Evolutionary conservation across 2,888 invertebrate genomes (phyloP), one percentile per base, ranked within the genome.

Genomic region (Atrina japonica): DNA sequence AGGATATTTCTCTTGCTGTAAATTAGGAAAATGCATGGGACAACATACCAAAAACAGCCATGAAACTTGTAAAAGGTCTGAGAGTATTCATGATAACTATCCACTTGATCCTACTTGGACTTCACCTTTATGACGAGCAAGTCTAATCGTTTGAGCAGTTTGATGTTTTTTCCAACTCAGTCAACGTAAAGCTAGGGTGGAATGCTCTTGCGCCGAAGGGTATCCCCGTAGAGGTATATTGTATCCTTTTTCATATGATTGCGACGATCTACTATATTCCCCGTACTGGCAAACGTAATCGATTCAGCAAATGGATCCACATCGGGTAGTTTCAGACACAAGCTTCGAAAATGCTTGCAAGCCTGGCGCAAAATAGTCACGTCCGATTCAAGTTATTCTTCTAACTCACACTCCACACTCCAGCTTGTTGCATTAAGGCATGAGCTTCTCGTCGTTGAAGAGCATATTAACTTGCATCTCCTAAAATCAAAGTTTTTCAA

Each of bases 11-110:
- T 50, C 50, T n/a, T 30, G 49, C 18, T 16, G 11, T 25, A 18
- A 14, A n/a, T 43, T 5, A 6, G 43, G 23, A 23, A 35, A 59
- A 41, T 9, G 43, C 16, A 16, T n/a, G 25, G 59, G 41, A 43
- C 58, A 18, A 7, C 58, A n/a, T 58, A 41, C 40, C 25, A 58
- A 25, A 41, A 58, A 14, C 58, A 58, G 5, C 41, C 40, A 58
- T 58, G 58, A 18, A 47, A 30, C n/a, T 60, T 47, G 21, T 60
- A 60, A 0, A 49, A 27, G 7, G 9, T 49, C 47, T 47, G 23
- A 27, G 45, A 27, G 27, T 27, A 21, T 11, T 16, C 18, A 47
- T 60, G 45, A n/a, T 47, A 49, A 2, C 60, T 29, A 21, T 60
- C 61, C 14, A 50, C 40, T 3, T n/a, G 18, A 25, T 61, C 40